phyloP scores from a whole-genome alignment of 2,113 vertebrate species.

The Eclectus roratus region DNA sequence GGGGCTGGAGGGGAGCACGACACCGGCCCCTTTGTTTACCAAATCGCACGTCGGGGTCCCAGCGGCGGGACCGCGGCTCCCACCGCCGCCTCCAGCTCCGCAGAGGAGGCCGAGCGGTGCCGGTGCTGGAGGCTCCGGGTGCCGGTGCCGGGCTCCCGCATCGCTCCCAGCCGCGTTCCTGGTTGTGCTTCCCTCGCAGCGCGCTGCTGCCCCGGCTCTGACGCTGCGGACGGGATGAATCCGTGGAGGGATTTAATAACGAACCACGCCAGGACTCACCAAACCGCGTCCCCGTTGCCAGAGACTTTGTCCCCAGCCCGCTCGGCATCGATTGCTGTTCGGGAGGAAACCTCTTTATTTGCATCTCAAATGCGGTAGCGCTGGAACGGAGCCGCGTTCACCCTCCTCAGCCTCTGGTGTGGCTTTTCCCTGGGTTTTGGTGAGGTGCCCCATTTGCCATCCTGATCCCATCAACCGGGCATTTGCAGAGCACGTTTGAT shows the following conservation, averaged over 20 bases:
- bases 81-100: not conserved
- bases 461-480: not conserved
- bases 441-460: not conserved
- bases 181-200: not conserved
- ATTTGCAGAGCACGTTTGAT: not conserved
- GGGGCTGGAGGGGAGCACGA: not conserved
- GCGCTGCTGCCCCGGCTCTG: not conserved
- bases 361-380: not conserved
- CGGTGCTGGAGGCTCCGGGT: not conserved
- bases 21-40: constrained; percentile 40
- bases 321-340: not conserved
- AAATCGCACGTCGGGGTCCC: not conserved
- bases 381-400: not conserved
- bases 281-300: not conserved
- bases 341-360: not conserved
- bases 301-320: not conserved
- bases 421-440: not conserved
- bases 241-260: not conserved
- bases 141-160: not conserved
- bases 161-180: not conserved
- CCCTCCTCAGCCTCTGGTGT: not conserved
- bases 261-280: not conserved
- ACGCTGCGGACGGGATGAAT: not conserved
- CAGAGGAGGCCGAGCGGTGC: not conserved
- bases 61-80: not conserved